These are phyloP conservation scores for Melanocharis versteri DNA, from an alignment of 2,113 vertebrate species.

Conservation along the genomic window DNA sequence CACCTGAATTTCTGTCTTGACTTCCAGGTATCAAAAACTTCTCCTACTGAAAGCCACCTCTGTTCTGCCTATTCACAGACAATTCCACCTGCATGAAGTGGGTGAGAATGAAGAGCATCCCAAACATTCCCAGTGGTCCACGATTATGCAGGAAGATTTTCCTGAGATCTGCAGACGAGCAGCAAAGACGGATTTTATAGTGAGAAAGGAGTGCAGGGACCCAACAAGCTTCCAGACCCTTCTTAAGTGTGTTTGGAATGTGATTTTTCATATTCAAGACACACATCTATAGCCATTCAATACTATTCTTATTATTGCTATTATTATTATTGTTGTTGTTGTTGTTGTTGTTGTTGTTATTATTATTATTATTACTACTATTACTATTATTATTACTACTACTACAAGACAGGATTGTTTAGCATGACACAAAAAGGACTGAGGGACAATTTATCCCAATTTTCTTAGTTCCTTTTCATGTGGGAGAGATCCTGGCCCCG, in stretches of 20 bases:
- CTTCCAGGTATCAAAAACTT: background rate
- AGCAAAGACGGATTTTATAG: background rate
- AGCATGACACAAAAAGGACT: background rate
- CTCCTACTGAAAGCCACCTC: background rate
- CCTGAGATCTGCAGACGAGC: accelerated
- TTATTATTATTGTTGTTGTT: background rate
- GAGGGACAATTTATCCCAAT: background rate
- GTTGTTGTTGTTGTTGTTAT: too few species aligned
- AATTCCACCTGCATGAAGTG: accelerated
- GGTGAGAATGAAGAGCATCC: background rate
- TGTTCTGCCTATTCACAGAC: background rate
- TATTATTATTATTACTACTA: too few species aligned
- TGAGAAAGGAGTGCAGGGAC: background rate
- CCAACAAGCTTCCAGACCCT: background rate
- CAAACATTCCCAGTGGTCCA: background rate
- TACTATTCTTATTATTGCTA: background rate
- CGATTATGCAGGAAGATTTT: background rate
- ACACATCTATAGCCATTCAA: background rate
- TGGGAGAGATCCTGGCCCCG: background rate
- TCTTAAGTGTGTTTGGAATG: background rate
- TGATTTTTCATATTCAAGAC: background rate
- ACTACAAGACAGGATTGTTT: too few species aligned
- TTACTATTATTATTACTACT: background rate
- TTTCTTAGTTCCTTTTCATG: background rate
- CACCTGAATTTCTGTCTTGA: background rate